Evolutionary conservation across 2,113 vertebrate genomes (phyloP), one percentile per base, ranked within the genome.

Genomic region (Scomber colias): DNA sequence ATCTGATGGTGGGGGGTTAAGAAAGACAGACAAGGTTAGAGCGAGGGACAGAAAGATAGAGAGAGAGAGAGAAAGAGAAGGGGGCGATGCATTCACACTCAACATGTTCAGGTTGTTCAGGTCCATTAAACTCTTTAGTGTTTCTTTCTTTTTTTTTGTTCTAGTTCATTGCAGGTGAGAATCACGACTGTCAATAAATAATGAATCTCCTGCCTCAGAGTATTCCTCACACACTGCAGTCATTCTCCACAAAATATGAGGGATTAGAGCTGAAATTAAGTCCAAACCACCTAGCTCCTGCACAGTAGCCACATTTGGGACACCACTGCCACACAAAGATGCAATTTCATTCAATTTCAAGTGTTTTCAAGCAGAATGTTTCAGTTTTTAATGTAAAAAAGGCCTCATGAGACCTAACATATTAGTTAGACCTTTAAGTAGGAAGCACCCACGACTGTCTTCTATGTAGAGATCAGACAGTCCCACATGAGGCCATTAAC

Each of bases 1-100:
- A 93, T 93, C 92, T 91, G 88, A 85, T 80, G 65, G 75, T 67
- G 81, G 62, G 83, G 64, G 75, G 77, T 71, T 85, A 88, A 89
- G 87, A 83, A 87, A 83, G 86, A 83, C 79, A 88, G 83, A 86
- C 87, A 90, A 77, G 89, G 78, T 81, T 86, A 74, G 70, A 54
- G 81, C 71, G 61, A 19, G 62, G 2, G 61, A 53, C 45, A 24
- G 54, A 8, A 46, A 15, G 44, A 19, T 12, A 11, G 17, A 19
- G 54, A 46, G 51, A 46, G n/a, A 51, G 51, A 54, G 63, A 24
- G 27, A 24, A 55, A 56, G 62, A 31, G 30, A 11, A 51, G 14
- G 30, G 11, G 65, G 5, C 51, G 64, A n/a, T 44, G 61, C 13
- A 1, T 19, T 85, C 57, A 72, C 77, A 79, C 77, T 79, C 71